Evolutionary conservation across 2,113 vertebrate species (phyloP).

Genomic region (Neolamprologus falcicula): DNA sequence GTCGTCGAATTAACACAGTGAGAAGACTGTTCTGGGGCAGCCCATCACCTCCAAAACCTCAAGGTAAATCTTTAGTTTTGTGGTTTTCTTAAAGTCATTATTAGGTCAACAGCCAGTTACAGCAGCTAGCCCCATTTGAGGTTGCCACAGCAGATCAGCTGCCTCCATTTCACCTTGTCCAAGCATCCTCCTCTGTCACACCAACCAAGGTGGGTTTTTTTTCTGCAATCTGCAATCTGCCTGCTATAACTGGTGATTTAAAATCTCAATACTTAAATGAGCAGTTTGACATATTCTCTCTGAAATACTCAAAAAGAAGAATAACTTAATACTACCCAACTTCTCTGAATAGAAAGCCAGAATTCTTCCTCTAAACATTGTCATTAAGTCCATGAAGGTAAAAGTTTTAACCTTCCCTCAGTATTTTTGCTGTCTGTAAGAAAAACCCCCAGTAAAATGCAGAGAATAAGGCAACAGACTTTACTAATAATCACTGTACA

Average conservation of each 20-base stretch:
- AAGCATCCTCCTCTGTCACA: not conserved
- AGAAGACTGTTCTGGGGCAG: constrained; percentile 69
- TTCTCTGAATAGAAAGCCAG: not conserved
- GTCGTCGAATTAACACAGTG: constrained; percentile 65
- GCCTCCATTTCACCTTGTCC: not conserved
- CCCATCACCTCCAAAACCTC: constrained; percentile 58
- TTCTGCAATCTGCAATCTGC: not conserved
- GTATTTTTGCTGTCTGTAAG: not conserved
- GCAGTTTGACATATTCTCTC: not conserved
- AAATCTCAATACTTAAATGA: too few relatives aligned
- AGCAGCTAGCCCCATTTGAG: not conserved
- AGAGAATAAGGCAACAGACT: not conserved
- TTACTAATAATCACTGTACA: not conserved
- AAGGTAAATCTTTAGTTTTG: constrained; percentile 25
- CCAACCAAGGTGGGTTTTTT: not conserved
- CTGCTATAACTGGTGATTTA: too few relatives aligned
- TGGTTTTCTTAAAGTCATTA: not conserved
- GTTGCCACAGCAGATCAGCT: not conserved
- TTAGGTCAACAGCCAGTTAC: not conserved
- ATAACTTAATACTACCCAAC: not conserved
- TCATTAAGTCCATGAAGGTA: not conserved
- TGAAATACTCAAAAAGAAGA: not conserved
- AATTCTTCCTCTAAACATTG: not conserved
- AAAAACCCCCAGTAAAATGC: rapidly evolving
- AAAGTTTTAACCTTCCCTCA: not conserved